Conservation (phyloP, 2,888 invertebrate species). For the Polymixis flavicincta region DNA sequence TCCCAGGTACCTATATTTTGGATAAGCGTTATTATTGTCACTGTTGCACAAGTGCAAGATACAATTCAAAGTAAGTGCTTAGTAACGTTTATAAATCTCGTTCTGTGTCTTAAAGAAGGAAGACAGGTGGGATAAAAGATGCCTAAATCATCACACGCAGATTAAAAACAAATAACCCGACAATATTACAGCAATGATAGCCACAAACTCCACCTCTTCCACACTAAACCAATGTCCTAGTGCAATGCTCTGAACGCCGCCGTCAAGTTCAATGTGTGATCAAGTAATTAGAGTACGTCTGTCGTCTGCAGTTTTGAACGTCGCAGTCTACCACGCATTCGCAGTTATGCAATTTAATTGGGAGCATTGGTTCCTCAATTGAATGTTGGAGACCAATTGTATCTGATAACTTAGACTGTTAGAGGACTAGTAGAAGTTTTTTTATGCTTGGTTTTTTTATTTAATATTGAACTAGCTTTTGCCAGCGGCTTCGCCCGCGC, state of each 20-base stretch:
- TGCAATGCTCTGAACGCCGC: constrained; percentile 12
- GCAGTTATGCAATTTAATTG: constrained; percentile 42
- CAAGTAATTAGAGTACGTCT: constrained; percentile 78
- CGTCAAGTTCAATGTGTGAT: constrained; percentile 79
- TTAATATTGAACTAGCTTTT: no score
- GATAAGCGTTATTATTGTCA: no score
- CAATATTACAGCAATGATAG: neutral
- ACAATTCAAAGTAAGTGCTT: no score
- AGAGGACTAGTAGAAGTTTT: neutral
- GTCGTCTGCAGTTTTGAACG: constrained; percentile 77
- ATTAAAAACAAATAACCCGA: neutral
- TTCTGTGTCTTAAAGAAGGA: no score
- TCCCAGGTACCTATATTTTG: no score
- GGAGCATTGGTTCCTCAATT: constrained; percentile 15
- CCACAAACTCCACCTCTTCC: constrained; percentile 30
- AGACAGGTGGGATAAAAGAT: neutral
- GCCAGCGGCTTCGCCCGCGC: no score
- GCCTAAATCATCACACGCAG: neutral
- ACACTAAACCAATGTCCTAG: constrained; percentile 38
- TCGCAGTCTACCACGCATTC: constrained; percentile 13
- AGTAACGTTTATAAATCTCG: no score
- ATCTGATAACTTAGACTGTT: neutral
- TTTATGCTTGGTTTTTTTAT: neutral
- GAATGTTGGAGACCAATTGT: neutral
- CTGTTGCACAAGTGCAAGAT: no score